Base-by-base conservation (phyloP, 2,888 invertebrate genomes). In the Stenodera caucasica region DNA sequence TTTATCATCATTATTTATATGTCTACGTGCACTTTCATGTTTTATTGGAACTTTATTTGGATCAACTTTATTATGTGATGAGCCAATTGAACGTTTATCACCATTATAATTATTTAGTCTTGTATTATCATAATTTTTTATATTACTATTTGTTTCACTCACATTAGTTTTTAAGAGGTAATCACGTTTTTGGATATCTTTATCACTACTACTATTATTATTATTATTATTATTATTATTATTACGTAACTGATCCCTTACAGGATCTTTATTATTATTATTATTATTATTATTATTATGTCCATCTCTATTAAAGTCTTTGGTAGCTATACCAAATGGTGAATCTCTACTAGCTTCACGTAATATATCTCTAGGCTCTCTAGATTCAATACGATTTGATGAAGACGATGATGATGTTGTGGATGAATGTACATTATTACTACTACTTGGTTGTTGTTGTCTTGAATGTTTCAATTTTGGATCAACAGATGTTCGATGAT, bases 321-420 rank as follows among this genome's bases (percentile, higher is more conserved):
- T 67, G 65, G 57, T 63, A 11, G 74, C 69, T 30, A 75, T 55
- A 52, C 73, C 73, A 57, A 73, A 75, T 0, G 76, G 71, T 5
- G 73, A 66, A 35, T 79, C 78, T 58, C 75, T 71, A 0, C 71
- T 64, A 9, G 76, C 73, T 60, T 80, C 79, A 55, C 77, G 65
- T n/a, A 78, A 68, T 29, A 76, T 73, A 61, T 79, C 79, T 40
- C 77, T 70, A 12, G 75, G 73, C 61, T 79, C 79, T 49, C 77
- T 71, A 11, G 75, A 73, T 62, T 77, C 78, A 0, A 65, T 55
- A 12, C 74, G 68, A 30, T 52, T 50, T 32, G 60, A 57, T 4
- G 66, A n/a, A n/a, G 60, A 14, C 63, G 55, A 6, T 56, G 57
- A 15, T 33, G 40, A 45, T 1, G 53, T 49, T 33, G 60, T 57